Base-by-base conservation (phyloP, 2,113 vertebrate genomes). In the Oncorhynchus keta region DNA sequence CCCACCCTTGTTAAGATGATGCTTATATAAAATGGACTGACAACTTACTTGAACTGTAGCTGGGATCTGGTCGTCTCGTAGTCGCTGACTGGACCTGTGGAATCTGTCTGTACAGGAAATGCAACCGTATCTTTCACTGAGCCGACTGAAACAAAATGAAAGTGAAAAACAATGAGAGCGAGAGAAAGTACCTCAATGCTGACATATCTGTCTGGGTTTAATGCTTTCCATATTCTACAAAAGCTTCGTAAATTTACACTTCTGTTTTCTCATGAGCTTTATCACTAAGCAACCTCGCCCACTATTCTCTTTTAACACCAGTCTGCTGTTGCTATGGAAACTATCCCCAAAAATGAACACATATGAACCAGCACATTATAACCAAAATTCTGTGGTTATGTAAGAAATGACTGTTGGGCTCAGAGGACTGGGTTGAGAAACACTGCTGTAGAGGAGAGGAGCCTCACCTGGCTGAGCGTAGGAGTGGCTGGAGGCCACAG, bases 391-490 rank as follows among this genome's bases (percentile, higher is more conserved):
- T 55, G 16, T 18, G 16, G 51, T 55, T 55, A 14, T 55, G 13
- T 55, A 55, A 55, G 16, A 55, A 55, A 55, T 55, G 12, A 55
- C 51, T 55, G 51, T 16, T 55, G 12, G 12, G 12, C 51, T 4
- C 14, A 55, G 51, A 55, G 51, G 51, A 55, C 51, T 55, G 16
- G 13, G 24, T 67, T 30, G 65, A 26, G 26, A 67, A 22, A 67
- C 26, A 22, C 65, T 30, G 26, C 12, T 67, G 62, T 18, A 14
- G 61, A 16, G 12, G n/a, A 66, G 61, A 6, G 32, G 5, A 16
- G 30, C 79, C 86, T 51, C 89, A 99, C 97, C 97, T 90, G 94
- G 86, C 20, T 95, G 94, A 24, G 89, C 81, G 62, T 93, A 94
- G 30, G 94, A 87, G 70, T 90, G 92, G 68, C 87, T 71, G 1